Evolutionary conservation across 2,888 invertebrate genomes (phyloP).

Genomic region (Agapostemon virescens): DNA sequence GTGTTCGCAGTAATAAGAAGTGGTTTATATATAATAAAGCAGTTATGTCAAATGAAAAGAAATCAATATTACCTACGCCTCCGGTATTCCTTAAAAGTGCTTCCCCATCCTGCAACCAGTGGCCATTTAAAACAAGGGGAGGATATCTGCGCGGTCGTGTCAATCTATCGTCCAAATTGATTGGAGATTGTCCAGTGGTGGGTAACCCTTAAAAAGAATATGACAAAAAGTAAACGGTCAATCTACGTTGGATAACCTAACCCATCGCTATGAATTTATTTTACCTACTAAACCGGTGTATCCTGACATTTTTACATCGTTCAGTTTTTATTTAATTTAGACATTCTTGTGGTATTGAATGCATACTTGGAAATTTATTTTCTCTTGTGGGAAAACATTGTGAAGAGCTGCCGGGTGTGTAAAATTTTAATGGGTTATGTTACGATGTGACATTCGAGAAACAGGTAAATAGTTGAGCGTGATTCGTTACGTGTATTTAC

Average conservation of each 20-base stretch:
- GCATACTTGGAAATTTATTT: slow-evolving; percentile 21
- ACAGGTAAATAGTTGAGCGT: slow-evolving; percentile 19
- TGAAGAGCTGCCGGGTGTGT: neutral
- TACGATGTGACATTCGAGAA: slow-evolving; percentile 12
- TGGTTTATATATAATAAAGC: neutral
- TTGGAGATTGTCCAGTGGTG: slow-evolving; percentile 71
- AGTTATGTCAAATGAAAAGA: neutral
- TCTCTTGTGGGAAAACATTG: neutral
- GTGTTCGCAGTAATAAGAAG: neutral
- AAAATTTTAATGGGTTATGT: neutral
- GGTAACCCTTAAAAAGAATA: slow-evolving; percentile 48
- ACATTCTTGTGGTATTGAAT: neutral
- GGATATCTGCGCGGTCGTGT: slow-evolving; percentile 59
- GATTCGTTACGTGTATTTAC: neutral
- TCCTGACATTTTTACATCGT: slow-evolving; percentile 20
- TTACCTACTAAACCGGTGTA: slow-evolving; percentile 47
- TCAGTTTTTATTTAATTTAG: neutral
- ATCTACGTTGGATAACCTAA: slow-evolving; percentile 17
- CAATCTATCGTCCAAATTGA: slow-evolving; percentile 69
- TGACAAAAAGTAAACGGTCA: neutral
- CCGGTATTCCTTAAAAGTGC: slow-evolving; percentile 70
- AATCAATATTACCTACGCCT: slow-evolving; percentile 60
- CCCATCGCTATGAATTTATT: neutral
- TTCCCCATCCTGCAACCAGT: slow-evolving; percentile 74
- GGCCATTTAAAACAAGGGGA: slow-evolving; percentile 71